These are phyloP conservation scores for Podargus strigoides DNA, from an alignment of 2,797 vertebrate genomes.

Conservation along the genomic window DNA sequence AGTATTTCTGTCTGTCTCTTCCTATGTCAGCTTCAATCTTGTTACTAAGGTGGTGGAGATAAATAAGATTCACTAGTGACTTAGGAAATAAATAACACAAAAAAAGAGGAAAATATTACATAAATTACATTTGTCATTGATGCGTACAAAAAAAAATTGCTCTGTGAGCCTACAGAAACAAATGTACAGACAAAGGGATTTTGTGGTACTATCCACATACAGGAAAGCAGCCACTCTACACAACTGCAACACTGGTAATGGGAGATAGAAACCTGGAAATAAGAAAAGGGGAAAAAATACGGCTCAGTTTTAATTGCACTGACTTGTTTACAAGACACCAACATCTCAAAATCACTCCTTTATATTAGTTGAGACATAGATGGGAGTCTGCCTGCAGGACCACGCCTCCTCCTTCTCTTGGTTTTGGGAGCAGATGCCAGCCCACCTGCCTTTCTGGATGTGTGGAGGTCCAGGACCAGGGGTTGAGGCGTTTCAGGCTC, in stretches of 20 bases:
- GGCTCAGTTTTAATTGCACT: neutral
- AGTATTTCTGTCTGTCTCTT: neutral
- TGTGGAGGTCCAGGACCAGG: neutral
- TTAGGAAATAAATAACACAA: neutral
- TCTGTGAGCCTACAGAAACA: neutral
- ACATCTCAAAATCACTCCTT: neutral
- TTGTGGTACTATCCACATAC: neutral
- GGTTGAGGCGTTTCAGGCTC: neutral
- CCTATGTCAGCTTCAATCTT: neutral
- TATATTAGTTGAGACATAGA: neutral
- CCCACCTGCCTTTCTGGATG: neutral
- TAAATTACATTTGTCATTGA: neutral
- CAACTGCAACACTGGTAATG: neutral
- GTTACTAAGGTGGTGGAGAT: neutral
- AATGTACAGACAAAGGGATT: neutral
- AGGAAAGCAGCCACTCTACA: neutral
- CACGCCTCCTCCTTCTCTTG: neutral
- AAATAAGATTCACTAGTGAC: neutral
- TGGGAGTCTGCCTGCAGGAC: neutral
- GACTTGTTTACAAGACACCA: neutral
- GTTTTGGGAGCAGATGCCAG: neutral
- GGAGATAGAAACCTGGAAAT: neutral
- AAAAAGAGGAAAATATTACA: neutral
- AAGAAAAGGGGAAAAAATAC: neutral
- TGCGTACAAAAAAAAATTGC: neutral